phyloP scores from a whole-genome alignment of 2,888 invertebrate genomes.

The Odontocerum albicorne region DNA sequence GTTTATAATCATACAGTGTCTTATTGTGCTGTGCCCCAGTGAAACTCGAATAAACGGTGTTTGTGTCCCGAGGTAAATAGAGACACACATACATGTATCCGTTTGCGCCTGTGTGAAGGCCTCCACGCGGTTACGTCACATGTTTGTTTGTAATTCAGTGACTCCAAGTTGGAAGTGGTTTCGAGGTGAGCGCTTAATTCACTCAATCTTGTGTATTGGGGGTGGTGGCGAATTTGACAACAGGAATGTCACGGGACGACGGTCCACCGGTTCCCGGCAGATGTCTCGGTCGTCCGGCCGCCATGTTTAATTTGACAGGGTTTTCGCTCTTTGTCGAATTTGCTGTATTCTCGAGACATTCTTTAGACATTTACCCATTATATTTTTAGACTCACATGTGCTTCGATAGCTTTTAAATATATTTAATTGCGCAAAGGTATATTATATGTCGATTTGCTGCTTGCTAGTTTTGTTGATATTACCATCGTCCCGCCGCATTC shows the following conservation, averaged over 20 bases:
- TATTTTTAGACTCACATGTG: too few relatives aligned
- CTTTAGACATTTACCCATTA: too few relatives aligned
- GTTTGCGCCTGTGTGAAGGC: constrained; percentile 29
- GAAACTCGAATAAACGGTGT: constrained; percentile 23
- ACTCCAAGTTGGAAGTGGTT: constrained; percentile 4
- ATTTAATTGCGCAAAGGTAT: constrained; percentile 16
- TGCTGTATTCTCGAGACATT: too few relatives aligned
- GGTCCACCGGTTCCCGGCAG: constrained; percentile 28
- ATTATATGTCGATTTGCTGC: too few relatives aligned
- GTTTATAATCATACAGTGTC: constrained; percentile 1
- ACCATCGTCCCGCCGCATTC: constrained; percentile 24
- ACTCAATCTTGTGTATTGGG: background rate
- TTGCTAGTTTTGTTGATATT: constrained; percentile 21
- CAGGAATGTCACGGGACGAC: constrained; percentile 3
- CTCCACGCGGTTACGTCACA: constrained; percentile 34
- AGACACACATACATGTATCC: constrained; percentile 23
- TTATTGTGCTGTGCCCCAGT: constrained; percentile 19
- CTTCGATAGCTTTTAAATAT: too few relatives aligned
- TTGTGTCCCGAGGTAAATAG: constrained; percentile 28
- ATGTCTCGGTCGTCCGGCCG: constrained; percentile 27
- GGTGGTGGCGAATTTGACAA: background rate
- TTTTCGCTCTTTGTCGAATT: constrained; percentile 12
- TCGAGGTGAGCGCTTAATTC: constrained; percentile 14
- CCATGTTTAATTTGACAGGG: constrained; percentile 24
- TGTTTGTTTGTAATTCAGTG: constrained; percentile 21